Evolutionary conservation across 2,888 invertebrate genomes (phyloP).

Genomic region (Exocentrus adspersus): DNA sequence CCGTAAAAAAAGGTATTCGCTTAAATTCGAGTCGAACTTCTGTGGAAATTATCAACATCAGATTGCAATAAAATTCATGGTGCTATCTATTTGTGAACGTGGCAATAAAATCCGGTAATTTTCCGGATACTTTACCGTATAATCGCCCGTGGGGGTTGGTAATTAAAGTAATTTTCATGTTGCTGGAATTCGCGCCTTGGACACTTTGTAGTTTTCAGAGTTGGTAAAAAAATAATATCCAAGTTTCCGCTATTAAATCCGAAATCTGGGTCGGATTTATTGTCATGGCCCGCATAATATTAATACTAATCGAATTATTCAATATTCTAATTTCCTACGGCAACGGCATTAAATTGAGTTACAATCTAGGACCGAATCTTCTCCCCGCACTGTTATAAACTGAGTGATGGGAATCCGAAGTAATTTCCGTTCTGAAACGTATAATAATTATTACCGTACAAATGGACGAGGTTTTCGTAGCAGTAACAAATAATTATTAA

Average conservation of each 20-base stretch:
- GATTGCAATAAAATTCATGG: slow-evolving; percentile 10
- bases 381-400: slow-evolving; percentile 31
- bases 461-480: slow-evolving; percentile 22
- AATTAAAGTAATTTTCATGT: slow-evolving; percentile 25
- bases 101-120: slow-evolving; percentile 23
- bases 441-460: slow-evolving; percentile 28
- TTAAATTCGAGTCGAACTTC: slow-evolving; percentile 8
- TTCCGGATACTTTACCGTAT: slow-evolving; percentile 24
- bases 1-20: neutral
- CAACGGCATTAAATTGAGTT: slow-evolving; percentile 19
- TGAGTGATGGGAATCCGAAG: slow-evolving; percentile 31
- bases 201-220: slow-evolving; percentile 13
- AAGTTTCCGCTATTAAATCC: neutral
- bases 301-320: slow-evolving; percentile 24
- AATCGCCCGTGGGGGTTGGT: slow-evolving; percentile 20
- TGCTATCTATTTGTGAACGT: slow-evolving; percentile 20
- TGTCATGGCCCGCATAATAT: slow-evolving; percentile 18
- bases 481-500: slow-evolving; percentile 12
- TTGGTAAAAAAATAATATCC: neutral
- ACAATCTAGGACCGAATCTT: slow-evolving; percentile 39
- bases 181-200: slow-evolving; percentile 13
- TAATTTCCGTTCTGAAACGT: slow-evolving; percentile 37
- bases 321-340: slow-evolving; percentile 25
- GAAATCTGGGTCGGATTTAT: slow-evolving; percentile 1
- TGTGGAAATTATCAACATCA: slow-evolving; percentile 16